Conservation (phyloP, 2,888 invertebrate genomes). For the Ernsta delagoae region DNA sequence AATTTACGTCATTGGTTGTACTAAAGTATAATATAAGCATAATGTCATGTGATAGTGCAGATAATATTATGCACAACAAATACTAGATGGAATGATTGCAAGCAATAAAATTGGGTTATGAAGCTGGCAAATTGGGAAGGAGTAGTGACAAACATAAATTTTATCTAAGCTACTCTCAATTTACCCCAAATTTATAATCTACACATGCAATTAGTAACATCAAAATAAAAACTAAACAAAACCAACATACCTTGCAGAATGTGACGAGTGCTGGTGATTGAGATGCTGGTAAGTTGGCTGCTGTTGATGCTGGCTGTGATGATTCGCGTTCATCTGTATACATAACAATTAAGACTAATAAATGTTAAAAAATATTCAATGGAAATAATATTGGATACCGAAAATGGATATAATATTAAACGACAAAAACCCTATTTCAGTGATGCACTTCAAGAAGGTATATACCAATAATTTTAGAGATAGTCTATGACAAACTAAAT, state of each 20-base stretch:
- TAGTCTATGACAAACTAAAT: too few species aligned
- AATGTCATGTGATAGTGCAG: too few species aligned
- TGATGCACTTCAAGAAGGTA: too few species aligned
- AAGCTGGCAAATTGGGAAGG: neutral
- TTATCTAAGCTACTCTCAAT: neutral
- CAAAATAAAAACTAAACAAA: neutral
- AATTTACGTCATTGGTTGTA: too few species aligned
- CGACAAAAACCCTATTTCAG: too few species aligned
- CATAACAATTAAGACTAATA: neutral
- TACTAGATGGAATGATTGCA: neutral
- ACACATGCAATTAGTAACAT: slow-evolving; percentile 6
- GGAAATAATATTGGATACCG: too few species aligned
- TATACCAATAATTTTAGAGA: too few species aligned
- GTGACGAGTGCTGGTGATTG: slow-evolving; percentile 75
- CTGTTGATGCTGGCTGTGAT: slow-evolving; percentile 68
- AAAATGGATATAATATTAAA: too few species aligned
- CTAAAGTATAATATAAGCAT: too few species aligned
- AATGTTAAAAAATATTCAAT: slow-evolving; percentile 1
- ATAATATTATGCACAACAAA: neutral
- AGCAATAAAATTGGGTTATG: neutral
- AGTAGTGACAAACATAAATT: neutral
- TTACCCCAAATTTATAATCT: neutral
- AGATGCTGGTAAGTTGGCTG: slow-evolving; percentile 71
- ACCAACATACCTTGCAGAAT: slow-evolving; percentile 63
- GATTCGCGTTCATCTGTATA: slow-evolving; percentile 73